These are phyloP conservation scores for Aleiodes sp. DNA, from an alignment of 1,140 invertebrate genomes.

Conservation along the genomic window DNA sequence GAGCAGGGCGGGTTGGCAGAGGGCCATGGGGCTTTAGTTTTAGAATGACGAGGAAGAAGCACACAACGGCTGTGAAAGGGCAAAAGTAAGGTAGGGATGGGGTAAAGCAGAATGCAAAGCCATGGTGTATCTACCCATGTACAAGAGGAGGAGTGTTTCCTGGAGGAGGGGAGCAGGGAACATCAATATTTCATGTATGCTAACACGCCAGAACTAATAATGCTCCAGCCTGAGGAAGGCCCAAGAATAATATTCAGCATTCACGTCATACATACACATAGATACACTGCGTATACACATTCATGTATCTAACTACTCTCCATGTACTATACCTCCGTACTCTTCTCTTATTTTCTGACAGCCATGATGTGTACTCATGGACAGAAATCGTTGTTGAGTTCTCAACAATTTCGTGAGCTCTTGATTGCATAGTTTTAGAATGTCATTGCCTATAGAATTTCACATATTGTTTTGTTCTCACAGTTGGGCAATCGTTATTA, in stretches of 20 bases:
- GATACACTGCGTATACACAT: background rate
- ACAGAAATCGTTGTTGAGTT: too few relatives aligned
- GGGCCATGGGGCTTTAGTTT: background rate
- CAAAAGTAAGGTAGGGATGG: slow-evolving; percentile 25
- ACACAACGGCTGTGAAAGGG: slow-evolving; percentile 32
- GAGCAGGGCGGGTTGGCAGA: slow-evolving; percentile 1
- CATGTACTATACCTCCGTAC: background rate
- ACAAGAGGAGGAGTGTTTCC: too few relatives aligned
- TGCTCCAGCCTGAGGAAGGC: slow-evolving; percentile 59
- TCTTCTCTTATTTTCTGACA: background rate
- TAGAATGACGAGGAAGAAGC: slow-evolving; percentile 20
- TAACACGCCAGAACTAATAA: slow-evolving; percentile 67
- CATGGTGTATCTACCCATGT: background rate
- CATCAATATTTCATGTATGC: slow-evolving; percentile 69
- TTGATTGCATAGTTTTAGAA: too few relatives aligned
- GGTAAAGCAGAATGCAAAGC: slow-evolving; percentile 19
- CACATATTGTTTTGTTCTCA: too few relatives aligned
- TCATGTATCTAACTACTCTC: background rate
- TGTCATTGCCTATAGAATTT: too few relatives aligned
- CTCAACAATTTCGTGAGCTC: too few relatives aligned
- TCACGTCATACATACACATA: slow-evolving; percentile 32
- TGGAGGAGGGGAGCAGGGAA: slow-evolving; percentile 51
- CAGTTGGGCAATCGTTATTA: too few relatives aligned
- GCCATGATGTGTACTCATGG: too few relatives aligned
- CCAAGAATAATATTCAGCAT: slow-evolving; percentile 66